Percentiles rank a stretch among this genome's conserved stretches.
Evolutionary conservation across 2,888 invertebrate genomes (phyloP).

Genomic region (Macrosoma leucophasiata): DNA sequence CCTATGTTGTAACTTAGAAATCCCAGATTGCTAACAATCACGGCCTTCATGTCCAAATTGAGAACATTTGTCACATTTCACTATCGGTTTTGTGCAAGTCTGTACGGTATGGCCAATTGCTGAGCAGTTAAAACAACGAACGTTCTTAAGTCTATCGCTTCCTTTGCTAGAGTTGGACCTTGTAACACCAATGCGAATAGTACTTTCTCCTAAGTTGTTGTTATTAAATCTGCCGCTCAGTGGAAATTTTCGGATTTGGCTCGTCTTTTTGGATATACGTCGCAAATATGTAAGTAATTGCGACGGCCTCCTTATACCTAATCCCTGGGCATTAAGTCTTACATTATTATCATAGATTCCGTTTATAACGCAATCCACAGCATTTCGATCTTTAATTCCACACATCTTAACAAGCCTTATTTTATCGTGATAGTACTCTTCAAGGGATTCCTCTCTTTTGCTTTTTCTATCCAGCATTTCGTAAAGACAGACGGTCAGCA

Average conservation of each 20-base stretch:
- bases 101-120: constrained; percentile 2
- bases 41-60: constrained; percentile 3
- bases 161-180: neutral
- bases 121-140: constrained; percentile 5
- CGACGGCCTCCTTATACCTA: constrained; percentile 5
- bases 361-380: constrained; percentile 15
- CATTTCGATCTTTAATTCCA: constrained; percentile 11
- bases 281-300: constrained; percentile 10
- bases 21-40: neutral
- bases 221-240: neutral
- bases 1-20: neutral
- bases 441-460: constrained; percentile 19
- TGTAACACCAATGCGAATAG: neutral
- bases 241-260: neutral
- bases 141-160: neutral
- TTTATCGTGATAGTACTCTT: constrained; percentile 21
- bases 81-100: constrained; percentile 6
- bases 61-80: constrained; percentile 3
- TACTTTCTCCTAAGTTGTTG: neutral
- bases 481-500: constrained; percentile 16
- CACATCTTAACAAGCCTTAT: constrained; percentile 16
- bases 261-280: constrained; percentile 3
- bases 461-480: constrained; percentile 22
- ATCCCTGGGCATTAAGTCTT: constrained; percentile 11
- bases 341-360: constrained; percentile 17